Percentiles rank a stretch among this genome's conserved stretches.
Conservation (phyloP, 64 coral and sea anemone species). For the Pachyseris speciosa region DNA sequence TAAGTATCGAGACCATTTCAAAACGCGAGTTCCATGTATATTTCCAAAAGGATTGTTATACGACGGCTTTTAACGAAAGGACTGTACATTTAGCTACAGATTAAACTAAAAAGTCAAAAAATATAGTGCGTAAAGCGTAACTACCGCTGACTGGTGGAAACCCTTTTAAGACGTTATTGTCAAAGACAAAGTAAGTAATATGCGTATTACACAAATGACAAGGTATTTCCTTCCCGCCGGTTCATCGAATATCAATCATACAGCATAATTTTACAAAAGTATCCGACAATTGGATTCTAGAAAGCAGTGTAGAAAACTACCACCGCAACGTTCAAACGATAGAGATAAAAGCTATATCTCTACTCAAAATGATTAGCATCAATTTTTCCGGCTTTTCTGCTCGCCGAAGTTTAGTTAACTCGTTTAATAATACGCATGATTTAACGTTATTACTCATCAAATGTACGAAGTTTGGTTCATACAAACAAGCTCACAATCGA, state of each 20-base stretch:
- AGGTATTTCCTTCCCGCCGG: background rate
- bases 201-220: background rate
- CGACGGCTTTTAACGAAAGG: too few species aligned
- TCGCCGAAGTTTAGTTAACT: slow-evolving; percentile 31
- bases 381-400: background rate
- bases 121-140: background rate
- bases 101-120: background rate
- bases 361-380: background rate
- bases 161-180: slow-evolving; percentile 40
- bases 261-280: background rate
- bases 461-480: too few species aligned
- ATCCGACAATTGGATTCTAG: background rate
- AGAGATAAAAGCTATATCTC: background rate
- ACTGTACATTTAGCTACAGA: too few species aligned
- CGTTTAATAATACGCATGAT: background rate
- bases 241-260: background rate
- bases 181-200: slow-evolving; percentile 11
- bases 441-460: too few species aligned
- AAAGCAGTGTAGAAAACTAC: background rate
- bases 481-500: too few species aligned
- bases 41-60: too few species aligned
- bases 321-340: background rate
- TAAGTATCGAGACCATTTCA: too few species aligned
- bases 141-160: slow-evolving; percentile 14
- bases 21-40: too few species aligned